A percentile compares a stretch with the other conserved stretches of the same genome.
Conservation (phyloP, 2,113 vertebrate species). For the Oxygymnocypris stewartii region DNA sequence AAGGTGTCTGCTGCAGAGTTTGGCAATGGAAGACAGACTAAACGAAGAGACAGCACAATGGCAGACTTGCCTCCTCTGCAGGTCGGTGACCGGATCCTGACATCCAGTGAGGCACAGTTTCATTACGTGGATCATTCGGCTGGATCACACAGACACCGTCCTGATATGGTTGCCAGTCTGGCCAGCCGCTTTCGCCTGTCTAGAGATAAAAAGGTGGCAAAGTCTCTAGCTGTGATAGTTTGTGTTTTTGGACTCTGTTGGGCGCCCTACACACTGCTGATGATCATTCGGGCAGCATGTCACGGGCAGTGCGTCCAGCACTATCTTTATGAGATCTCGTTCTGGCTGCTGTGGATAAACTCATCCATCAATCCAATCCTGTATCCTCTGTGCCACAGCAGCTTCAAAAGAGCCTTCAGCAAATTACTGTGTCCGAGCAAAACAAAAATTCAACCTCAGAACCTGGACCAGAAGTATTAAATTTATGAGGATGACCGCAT, state of each 20-base stretch:
- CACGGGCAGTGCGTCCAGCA: conserved; percentile 70
- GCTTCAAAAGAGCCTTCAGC: conserved; percentile 76
- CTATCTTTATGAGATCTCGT: conserved; percentile 76
- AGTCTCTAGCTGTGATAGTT: conserved; percentile 75
- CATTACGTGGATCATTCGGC: conserved; percentile 54
- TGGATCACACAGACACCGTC: conserved; percentile 38
- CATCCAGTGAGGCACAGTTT: conserved; percentile 42
- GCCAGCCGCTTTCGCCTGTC: conserved; percentile 71
- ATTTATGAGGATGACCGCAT: not conserved
- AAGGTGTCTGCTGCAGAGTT: conserved; percentile 43
- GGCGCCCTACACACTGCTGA: conserved; percentile 76
- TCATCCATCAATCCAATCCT: conserved; percentile 77
- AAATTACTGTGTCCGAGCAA: conserved; percentile 75
- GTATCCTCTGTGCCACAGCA: conserved; percentile 75
- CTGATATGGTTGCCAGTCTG: conserved; percentile 59
- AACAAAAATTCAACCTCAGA: conserved; percentile 75
- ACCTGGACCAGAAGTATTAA: conserved; percentile 67
- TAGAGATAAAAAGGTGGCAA: conserved; percentile 74
- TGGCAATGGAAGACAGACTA: conserved; percentile 11
- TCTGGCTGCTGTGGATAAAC: conserved; percentile 79
- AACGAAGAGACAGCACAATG: conserved; percentile 55
- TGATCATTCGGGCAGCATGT: conserved; percentile 77
- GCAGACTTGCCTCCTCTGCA: conserved; percentile 70
- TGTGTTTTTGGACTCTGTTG: conserved; percentile 78
- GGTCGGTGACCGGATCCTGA: conserved; percentile 57